phyloP scores from a whole-genome alignment of 2,888 invertebrate species.

The Bugulina stolonifera region DNA sequence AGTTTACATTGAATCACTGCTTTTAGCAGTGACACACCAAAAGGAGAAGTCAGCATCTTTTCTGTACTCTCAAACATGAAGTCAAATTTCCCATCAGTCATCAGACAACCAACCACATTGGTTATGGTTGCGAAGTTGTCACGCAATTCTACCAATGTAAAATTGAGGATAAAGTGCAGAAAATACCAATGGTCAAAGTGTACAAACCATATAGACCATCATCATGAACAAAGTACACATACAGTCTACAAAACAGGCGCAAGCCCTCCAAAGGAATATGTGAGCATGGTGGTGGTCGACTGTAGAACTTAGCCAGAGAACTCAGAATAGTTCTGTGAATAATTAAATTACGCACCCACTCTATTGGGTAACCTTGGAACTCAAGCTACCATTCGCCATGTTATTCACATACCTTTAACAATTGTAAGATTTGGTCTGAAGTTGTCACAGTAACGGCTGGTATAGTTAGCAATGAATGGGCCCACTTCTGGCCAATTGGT shows the following conservation, averaged over 20 bases:
- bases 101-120: background rate
- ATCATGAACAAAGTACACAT: too few relatives aligned
- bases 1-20: background rate
- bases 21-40: background rate
- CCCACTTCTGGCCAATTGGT: background rate
- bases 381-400: too few relatives aligned
- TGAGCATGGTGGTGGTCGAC: too few relatives aligned
- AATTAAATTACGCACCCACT: too few relatives aligned
- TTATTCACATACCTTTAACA: background rate
- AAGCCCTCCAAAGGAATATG: too few relatives aligned
- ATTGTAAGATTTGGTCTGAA: background rate
- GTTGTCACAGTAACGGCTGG: background rate
- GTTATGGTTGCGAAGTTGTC: background rate
- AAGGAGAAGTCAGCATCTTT: background rate
- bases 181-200: too few relatives aligned
- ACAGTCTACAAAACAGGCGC: too few relatives aligned
- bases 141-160: background rate
- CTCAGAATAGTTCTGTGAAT: too few relatives aligned
- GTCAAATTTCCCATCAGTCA: slow-evolving; percentile 6
- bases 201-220: too few relatives aligned
- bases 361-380: too few relatives aligned
- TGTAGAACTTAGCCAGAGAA: too few relatives aligned
- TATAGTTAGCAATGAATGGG: background rate
- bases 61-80: background rate
- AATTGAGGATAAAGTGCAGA: too few relatives aligned